phyloP scores from a whole-genome alignment of 2,113 vertebrate genomes.

The Carollia perspicillata region DNA sequence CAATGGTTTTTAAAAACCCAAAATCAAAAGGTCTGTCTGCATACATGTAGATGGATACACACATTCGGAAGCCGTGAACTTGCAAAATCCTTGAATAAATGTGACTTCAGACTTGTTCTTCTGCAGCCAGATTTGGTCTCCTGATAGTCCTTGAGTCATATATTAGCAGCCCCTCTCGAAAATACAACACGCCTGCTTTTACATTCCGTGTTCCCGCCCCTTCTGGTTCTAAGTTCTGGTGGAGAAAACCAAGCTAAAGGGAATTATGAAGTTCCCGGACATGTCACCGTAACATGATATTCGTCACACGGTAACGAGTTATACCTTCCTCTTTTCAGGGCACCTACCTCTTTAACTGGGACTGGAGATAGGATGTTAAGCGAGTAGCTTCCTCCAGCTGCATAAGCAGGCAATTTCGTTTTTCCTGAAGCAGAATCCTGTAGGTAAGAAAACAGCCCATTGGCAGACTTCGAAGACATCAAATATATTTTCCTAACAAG shows the following conservation, averaged over 20 bases:
- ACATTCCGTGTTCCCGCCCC: neutral
- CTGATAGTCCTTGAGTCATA: neutral
- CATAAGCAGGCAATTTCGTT: constrained; percentile 92
- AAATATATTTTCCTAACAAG: neutral
- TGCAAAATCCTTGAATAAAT: neutral
- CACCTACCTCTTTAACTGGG: constrained; percentile 94
- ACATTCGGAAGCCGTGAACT: neutral
- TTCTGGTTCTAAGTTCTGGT: neutral
- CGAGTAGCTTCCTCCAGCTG: constrained; percentile 96
- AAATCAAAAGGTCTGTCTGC: constrained; percentile 58
- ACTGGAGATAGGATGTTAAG: constrained; percentile 94
- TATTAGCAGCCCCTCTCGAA: neutral
- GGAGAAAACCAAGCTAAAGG: neutral
- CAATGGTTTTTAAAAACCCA: constrained; percentile 87
- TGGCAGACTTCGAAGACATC: neutral
- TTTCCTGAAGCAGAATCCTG: constrained; percentile 96
- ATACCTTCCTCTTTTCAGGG: neutral
- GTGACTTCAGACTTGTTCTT: neutral
- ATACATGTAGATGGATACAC: neutral
- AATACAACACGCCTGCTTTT: neutral
- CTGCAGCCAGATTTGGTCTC: neutral
- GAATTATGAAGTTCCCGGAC: neutral
- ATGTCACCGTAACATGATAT: neutral
- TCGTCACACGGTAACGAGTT: neutral
- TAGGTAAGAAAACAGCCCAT: constrained; percentile 37